Evolutionary conservation across 2,113 vertebrate genomes (phyloP), one percentile per base, ranked within the genome.

Genomic region (Herpailurus yagouaroundi): DNA sequence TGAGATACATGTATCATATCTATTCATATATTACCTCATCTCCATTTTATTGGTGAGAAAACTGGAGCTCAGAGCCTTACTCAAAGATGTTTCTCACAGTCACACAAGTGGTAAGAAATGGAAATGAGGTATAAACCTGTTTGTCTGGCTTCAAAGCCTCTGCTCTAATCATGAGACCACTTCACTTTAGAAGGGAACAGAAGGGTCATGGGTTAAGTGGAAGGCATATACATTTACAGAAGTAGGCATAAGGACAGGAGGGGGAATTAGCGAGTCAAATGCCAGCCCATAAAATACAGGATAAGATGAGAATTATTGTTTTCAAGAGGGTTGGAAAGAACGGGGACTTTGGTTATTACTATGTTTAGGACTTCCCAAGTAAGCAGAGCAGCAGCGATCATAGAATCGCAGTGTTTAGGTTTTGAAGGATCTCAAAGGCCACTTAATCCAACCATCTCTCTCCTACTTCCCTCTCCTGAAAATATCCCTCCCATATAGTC

Each of bases 131-230:
- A n/a, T 91, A 92, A 94, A 89, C 52, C 81, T 81, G 48, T 80
- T 4, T 95, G n/a, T 74, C 38, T 87, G 68, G 31, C 71, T 96
- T 97, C 69, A 95, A 96, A 95, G 55, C 16, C 83, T 93, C 36
- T 25, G 29, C 41, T 95, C 48, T 83, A 83, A 38, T 48, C 69
- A 91, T 18, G 93, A 85, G 68, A 66, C 13, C 1, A 57, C 33
- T 88, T 77, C 55, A 27, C 83, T 96, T 95, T 48, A 81, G 64
- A 97, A 97, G 95, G 57, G 48, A 96, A 86, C 12, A 11, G 23
- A 85, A 50, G 11, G 57, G 77, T 71, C 52, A 89, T 36, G n/a
- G 63, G 52, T 69, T 64, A 80, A 86, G 64, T 48, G 25, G 79
- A 88, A 95, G 33, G 80, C 23, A 85, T 11, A 86, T 63, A 83